phyloP scores from a whole-genome alignment of 2,888 invertebrate genomes.

The Terebella lapidaria region DNA sequence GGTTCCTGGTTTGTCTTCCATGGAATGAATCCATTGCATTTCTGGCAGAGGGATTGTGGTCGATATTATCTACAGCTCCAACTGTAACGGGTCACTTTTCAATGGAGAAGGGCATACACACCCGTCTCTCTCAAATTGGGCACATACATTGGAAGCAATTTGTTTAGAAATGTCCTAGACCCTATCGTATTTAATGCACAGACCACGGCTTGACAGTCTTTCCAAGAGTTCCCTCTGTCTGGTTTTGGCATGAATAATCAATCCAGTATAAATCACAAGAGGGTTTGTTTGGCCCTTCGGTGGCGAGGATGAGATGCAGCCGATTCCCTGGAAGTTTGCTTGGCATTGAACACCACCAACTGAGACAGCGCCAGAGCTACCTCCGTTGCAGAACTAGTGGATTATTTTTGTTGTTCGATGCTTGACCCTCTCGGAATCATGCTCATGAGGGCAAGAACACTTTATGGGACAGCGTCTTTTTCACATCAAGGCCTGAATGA shows the following conservation, averaged over 20 bases:
- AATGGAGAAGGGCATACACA: constrained; percentile 6
- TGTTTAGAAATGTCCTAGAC: not conserved
- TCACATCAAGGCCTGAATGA: not conserved
- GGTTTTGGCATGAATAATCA: not conserved
- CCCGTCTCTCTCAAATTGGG: not conserved
- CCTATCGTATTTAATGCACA: not conserved
- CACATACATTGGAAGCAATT: not conserved
- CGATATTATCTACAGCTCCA: constrained; percentile 15
- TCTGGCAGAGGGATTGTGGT: constrained; percentile 13
- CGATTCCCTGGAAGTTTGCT: not conserved
- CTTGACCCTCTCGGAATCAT: not conserved
- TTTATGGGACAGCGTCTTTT: not conserved
- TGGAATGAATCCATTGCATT: constrained; percentile 14
- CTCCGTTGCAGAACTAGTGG: not conserved
- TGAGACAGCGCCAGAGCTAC: not conserved
- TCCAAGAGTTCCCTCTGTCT: not conserved
- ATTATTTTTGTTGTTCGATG: not conserved
- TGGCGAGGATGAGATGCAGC: not conserved
- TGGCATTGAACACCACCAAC: not conserved
- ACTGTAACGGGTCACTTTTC: constrained; percentile 7
- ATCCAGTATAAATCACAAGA: not conserved
- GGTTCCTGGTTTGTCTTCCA: too few species aligned
- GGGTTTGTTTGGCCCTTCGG: not conserved
- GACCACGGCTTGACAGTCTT: not conserved
- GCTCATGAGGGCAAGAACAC: not conserved